phyloP scores from a whole-genome alignment of 2,888 invertebrate genomes.

The Drosophila phalerata region DNA sequence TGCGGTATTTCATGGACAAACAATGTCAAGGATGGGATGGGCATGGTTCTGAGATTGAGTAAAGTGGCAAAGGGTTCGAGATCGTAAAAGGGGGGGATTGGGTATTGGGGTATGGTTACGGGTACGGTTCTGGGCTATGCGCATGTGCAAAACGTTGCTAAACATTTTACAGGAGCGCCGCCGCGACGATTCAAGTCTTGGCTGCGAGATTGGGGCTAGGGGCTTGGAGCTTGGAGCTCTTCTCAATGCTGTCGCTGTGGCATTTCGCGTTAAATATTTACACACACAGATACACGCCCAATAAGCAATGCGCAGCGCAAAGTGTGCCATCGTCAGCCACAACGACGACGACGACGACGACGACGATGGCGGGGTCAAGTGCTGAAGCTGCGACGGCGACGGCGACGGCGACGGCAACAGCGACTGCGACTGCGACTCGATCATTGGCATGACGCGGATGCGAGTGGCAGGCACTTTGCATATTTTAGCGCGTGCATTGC shows the following conservation, averaged over 20 bases:
- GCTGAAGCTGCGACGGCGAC: neutral
- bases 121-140: slow-evolving; percentile 2
- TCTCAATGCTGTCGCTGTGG: slow-evolving; percentile 48
- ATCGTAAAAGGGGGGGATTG: neutral
- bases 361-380: no score
- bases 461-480: slow-evolving; percentile 75
- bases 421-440: slow-evolving; percentile 29
- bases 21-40: slow-evolving; percentile 26
- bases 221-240: slow-evolving; percentile 35
- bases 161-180: slow-evolving; percentile 66
- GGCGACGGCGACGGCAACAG: slow-evolving; percentile 8
- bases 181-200: slow-evolving; percentile 13
- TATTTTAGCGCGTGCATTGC: slow-evolving; percentile 77
- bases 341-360: slow-evolving; percentile 9
- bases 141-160: slow-evolving; percentile 53
- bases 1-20: slow-evolving; percentile 50
- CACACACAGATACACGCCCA: slow-evolving; percentile 71
- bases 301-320: slow-evolving; percentile 73
- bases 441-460: slow-evolving; percentile 64
- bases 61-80: neutral
- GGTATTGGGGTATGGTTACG: neutral
- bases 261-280: slow-evolving; percentile 78
- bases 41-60: neutral
- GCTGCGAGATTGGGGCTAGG: neutral
- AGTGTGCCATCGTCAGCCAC: slow-evolving; percentile 68